Conservation (phyloP, 2,888 invertebrate species). For the Drosophila paracracens region DNA sequence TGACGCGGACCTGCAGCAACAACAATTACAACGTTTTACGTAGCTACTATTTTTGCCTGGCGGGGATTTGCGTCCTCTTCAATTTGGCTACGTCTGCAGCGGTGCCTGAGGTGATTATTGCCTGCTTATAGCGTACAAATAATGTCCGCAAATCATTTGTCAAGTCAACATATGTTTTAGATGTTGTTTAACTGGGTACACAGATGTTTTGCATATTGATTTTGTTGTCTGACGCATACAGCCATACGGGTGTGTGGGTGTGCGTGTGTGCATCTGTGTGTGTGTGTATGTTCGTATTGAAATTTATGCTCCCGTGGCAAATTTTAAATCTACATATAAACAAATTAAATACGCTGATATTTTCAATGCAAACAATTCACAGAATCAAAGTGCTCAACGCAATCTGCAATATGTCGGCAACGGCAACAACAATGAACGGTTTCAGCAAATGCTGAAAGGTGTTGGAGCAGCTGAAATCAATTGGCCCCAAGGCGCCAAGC, state of each 20-base stretch:
- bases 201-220: slow-evolving; percentile 59
- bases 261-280: neutral
- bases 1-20: slow-evolving; percentile 27
- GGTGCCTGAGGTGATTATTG: slow-evolving; percentile 43
- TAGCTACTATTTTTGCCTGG: slow-evolving; percentile 23
- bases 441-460: slow-evolving; percentile 83
- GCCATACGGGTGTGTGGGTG: neutral
- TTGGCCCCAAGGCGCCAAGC: slow-evolving; percentile 80
- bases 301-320: slow-evolving; percentile 47
- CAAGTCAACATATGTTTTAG: slow-evolving; percentile 46
- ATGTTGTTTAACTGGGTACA: slow-evolving; percentile 9
- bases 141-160: neutral
- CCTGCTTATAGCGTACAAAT: neutral
- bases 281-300: slow-evolving; percentile 2
- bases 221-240: slow-evolving; percentile 45
- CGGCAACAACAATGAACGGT: slow-evolving; percentile 71
- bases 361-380: slow-evolving; percentile 25
- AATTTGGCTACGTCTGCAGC: slow-evolving; percentile 15
- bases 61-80: slow-evolving; percentile 27
- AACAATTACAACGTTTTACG: slow-evolving; percentile 11
- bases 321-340: slow-evolving; percentile 13
- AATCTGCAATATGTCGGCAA: slow-evolving; percentile 72
- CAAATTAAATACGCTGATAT: slow-evolving; percentile 21
- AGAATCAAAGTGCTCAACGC: slow-evolving; percentile 75
- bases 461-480: slow-evolving; percentile 69